Evolutionary conservation across 2,888 invertebrate species (phyloP).

Genomic region (Erpobdella octoculata): DNA sequence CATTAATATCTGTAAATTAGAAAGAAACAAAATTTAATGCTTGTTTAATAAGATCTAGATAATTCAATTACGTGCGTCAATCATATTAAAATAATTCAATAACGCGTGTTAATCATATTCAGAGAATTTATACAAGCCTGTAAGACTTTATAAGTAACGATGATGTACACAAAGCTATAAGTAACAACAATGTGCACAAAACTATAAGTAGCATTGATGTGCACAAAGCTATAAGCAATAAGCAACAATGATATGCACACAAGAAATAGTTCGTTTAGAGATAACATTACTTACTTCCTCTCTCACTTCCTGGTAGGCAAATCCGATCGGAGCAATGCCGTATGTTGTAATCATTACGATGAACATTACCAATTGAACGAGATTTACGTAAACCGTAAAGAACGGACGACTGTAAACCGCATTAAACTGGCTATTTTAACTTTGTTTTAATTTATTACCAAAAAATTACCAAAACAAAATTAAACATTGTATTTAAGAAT

Average conservation of each 20-base stretch:
- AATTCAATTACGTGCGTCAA: no score
- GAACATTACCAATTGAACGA: slow-evolving; percentile 83
- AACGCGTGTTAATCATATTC: no score
- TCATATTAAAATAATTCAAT: no score
- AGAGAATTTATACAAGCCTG: no score
- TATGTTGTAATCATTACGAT: slow-evolving; percentile 82
- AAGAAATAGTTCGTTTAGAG: no score
- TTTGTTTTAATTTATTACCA: not conserved
- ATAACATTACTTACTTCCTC: slow-evolving; percentile 54
- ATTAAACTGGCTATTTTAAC: not conserved
- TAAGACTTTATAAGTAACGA: no score
- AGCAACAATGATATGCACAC: no score
- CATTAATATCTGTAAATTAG: slow-evolving; percentile 63
- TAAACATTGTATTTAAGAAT: not conserved
- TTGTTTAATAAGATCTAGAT: no score
- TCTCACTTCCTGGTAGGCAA: slow-evolving; percentile 65
- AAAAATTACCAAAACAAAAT: not conserved
- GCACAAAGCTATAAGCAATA: not conserved
- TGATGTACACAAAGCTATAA: no score
- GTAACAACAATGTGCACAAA: not conserved
- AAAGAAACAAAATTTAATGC: no score
- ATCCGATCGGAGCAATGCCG: slow-evolving; percentile 86
- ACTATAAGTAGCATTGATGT: not conserved
- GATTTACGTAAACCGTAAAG: slow-evolving; percentile 98
- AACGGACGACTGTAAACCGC: slow-evolving; percentile 63